These are phyloP conservation scores for Zosterops japonicus DNA, from an alignment of 2,113 vertebrate genomes.

Conservation along the genomic window DNA sequence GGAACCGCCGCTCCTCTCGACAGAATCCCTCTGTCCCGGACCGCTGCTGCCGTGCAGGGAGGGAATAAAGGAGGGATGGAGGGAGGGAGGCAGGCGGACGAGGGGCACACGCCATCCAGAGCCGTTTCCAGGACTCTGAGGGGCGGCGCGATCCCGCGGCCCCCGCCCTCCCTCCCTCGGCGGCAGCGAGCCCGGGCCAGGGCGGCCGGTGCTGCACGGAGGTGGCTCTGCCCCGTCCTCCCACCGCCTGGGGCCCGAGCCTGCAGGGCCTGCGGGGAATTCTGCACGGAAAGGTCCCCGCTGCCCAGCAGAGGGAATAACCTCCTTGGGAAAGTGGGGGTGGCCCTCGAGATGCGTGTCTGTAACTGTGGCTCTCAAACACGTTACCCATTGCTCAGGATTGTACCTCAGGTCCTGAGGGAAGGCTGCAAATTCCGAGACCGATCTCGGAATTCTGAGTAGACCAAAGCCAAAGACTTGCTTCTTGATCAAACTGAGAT, in stretches of 20 bases:
- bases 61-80: too few species aligned
- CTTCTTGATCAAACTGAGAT: background rate
- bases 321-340: rapidly evolving
- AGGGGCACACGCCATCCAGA: too few species aligned
- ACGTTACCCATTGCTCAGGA: rapidly evolving
- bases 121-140: rapidly evolving
- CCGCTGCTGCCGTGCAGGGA: background rate
- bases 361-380: background rate
- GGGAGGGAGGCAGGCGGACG: background rate
- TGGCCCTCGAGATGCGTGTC: rapidly evolving
- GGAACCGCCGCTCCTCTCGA: too few species aligned
- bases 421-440: background rate
- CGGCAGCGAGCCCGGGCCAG: rapidly evolving
- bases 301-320: background rate
- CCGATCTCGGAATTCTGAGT: background rate
- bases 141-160: too few species aligned
- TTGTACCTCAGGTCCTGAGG: rapidly evolving
- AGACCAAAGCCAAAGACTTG: background rate
- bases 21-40: rapidly evolving
- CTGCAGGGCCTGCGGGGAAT: too few species aligned
- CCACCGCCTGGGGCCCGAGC: background rate
- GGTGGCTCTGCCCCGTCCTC: rapidly evolving
- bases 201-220: rapidly evolving
- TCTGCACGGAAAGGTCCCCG: rapidly evolving
- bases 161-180: rapidly evolving